phyloP scores from a whole-genome alignment of 2,113 vertebrate genomes.

The Prunella himalayana region DNA sequence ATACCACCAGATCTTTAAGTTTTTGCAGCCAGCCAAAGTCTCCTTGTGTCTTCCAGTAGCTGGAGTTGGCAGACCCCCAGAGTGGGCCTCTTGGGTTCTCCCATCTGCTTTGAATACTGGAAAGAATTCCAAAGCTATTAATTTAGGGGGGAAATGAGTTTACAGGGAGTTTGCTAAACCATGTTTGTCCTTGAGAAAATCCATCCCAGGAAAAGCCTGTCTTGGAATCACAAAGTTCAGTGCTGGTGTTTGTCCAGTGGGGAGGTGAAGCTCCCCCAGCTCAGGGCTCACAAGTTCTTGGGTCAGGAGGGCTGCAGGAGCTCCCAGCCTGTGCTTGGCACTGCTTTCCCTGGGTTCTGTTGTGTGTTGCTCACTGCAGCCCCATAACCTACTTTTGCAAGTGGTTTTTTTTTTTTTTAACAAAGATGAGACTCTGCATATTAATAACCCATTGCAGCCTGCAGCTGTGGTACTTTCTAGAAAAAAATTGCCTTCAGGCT shows the following conservation, averaged over 20 bases:
- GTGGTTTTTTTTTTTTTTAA: not conserved
- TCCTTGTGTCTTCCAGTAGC: not conserved
- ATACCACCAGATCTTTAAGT: not conserved
- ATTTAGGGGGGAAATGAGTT: not conserved
- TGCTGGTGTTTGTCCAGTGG: not conserved
- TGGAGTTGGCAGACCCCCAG: not conserved
- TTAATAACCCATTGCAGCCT: not conserved
- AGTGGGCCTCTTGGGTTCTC: not conserved
- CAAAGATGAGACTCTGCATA: not conserved
- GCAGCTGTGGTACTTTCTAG: not conserved
- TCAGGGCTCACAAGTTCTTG: not conserved
- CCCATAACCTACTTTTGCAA: not conserved
- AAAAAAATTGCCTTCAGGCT: not conserved
- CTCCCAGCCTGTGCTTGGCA: not conserved
- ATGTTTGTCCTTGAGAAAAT: not conserved
- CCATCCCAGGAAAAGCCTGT: accelerated
- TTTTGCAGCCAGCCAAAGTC: not conserved
- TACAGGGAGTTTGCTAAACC: not conserved
- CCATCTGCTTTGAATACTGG: not conserved
- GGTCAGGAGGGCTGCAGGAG: not conserved
- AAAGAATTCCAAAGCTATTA: not conserved
- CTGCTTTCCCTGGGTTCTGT: not conserved
- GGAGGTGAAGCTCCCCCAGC: not conserved
- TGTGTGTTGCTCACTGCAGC: not conserved
- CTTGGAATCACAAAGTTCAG: not conserved